Percentiles rank a stretch among this genome's conserved stretches.
phyloP scores from a whole-genome alignment of 2,888 invertebrate genomes.

The Polia nebulosa region DNA sequence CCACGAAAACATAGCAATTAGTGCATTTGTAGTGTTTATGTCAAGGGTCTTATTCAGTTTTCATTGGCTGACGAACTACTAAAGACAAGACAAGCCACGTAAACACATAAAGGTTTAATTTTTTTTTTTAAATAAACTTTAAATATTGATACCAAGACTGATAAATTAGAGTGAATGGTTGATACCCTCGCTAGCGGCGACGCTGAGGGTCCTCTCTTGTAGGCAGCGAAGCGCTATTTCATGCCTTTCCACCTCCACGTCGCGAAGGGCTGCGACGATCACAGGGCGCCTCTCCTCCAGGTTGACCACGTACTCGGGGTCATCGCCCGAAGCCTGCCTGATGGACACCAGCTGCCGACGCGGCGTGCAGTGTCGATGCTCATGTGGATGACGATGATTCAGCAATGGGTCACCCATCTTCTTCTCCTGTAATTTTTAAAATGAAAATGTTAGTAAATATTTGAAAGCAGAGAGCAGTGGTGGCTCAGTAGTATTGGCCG shows the following conservation, averaged over 20 bases:
- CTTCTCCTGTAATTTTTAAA: background rate
- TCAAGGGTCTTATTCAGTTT: background rate
- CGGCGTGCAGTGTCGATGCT: constrained; percentile 3
- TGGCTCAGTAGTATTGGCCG: too few relatives aligned
- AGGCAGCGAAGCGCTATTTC: constrained; percentile 9
- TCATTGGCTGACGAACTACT: background rate
- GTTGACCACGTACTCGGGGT: constrained; percentile 1
- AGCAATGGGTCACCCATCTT: background rate
- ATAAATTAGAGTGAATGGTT: constrained; percentile 39
- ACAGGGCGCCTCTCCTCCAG: background rate
- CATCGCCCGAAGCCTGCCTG: background rate
- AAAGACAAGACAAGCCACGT: background rate
- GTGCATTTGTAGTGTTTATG: background rate
- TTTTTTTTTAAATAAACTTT: too few relatives aligned
- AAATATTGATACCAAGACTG: background rate
- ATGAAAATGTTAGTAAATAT: background rate
- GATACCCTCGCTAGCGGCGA: constrained; percentile 8
- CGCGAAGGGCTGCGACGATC: background rate
- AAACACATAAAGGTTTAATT: background rate
- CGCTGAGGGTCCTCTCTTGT: background rate
- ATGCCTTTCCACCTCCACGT: constrained; percentile 3
- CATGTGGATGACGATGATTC: background rate
- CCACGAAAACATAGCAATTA: background rate
- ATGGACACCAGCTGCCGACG: constrained; percentile 2
- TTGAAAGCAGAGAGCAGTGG: too few relatives aligned